These are phyloP conservation scores for Daphoenositta chrysoptera DNA, from an alignment of 2,113 vertebrate species.

Conservation along the genomic window DNA sequence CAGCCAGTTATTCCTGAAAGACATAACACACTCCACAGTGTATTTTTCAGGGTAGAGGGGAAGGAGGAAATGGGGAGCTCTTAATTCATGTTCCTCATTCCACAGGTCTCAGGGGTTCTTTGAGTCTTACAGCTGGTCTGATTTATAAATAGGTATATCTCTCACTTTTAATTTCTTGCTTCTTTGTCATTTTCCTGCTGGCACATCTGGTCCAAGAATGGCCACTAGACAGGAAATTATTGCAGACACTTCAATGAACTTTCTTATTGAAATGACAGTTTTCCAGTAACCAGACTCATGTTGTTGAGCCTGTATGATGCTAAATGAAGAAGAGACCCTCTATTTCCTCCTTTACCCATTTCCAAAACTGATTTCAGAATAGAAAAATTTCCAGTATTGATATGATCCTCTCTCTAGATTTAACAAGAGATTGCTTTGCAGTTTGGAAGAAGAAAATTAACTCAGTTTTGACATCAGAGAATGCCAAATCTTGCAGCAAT, in stretches of 20 bases:
- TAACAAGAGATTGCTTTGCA: background rate
- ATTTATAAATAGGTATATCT: constrained; percentile 27
- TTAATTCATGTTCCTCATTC: constrained; percentile 15
- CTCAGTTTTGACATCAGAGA: background rate
- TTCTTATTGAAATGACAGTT: background rate
- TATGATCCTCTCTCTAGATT: background rate
- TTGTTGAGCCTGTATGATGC: background rate
- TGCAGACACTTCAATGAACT: background rate
- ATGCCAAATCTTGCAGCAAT: background rate
- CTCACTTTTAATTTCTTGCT: background rate
- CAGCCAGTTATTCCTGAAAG: constrained; percentile 32
- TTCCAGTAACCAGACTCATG: background rate
- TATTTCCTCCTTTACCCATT: background rate
- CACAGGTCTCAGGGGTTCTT: background rate
- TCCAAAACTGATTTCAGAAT: constrained; percentile 12
- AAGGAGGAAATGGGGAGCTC: constrained; percentile 9
- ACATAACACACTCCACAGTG: background rate
- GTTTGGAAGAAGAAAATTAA: background rate
- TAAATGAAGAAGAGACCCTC: background rate
- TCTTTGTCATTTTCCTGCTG: background rate
- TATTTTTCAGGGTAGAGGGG: constrained; percentile 11
- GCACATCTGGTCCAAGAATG: background rate
- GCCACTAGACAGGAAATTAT: background rate
- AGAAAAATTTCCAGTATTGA: background rate
- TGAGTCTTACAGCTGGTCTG: background rate